Evolutionary conservation across 2,888 invertebrate genomes (phyloP), one percentile per base, ranked within the genome.

Genomic region (Frankliniella fusca): DNA sequence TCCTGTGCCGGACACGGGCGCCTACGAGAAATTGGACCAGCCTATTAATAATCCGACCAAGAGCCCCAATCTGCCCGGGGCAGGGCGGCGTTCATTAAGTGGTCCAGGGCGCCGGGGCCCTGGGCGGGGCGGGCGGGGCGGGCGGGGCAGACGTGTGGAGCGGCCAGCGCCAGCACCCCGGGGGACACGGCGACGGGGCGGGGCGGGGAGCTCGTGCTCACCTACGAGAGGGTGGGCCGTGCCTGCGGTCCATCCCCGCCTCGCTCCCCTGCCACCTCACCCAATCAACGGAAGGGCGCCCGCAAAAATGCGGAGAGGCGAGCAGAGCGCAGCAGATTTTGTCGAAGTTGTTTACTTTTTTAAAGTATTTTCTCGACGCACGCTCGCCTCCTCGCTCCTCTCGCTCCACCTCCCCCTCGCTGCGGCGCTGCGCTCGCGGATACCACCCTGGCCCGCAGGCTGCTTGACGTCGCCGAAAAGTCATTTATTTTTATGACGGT

Each of bases 401-500:
- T 1, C 54, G 1, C 54, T 54, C 54, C 18, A 2, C 18, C 54
- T 3, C 54, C 18, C 54, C 18, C 54, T 3, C 54, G 3, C 54
- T 3, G 15, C 54, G 15, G 54, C 7, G 18, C 54, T 7, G 54
- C 54, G 54, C 54, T 18, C 15, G 54, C 54, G 54, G 54, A 15
- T 54, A 18, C 54, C 54, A 7, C 18, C 54, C 54, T 15, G 12
- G 12, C 20, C 18, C 20, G 54, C 20, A 9, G 38, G 70, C 70
- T 76, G 70, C 70, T 76, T 76, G 70, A 76, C 70, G 70, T 27
- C 27, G 70, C 70, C 70, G 23, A 76, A 76, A 76, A 76, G 70
- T 76, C 70, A 76, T 76, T 76, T 76, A 76, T 76, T 76, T 76
- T 76, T 76, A 76, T 76, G 70, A 76, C 70, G 27, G 70, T 38